A percentile compares a stretch with the other conserved stretches of the same genome.
These are phyloP conservation scores for Discoglossus pictus DNA, from an alignment of 2,797 vertebrate genomes.

Conservation along the genomic window DNA sequence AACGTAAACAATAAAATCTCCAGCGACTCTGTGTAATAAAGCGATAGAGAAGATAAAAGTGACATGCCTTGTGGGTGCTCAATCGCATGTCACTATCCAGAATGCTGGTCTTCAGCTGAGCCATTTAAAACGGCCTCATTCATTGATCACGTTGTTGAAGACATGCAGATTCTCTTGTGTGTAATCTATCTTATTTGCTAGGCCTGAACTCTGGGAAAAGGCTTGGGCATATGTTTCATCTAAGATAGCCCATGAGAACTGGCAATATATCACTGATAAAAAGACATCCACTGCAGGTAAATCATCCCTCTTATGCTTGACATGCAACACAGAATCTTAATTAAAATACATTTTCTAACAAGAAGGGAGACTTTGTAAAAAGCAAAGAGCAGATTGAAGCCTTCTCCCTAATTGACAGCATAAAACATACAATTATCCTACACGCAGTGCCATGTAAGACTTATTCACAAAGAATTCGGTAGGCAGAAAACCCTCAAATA, in stretches of 20 bases:
- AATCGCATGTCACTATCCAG: too few species aligned
- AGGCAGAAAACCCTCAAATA: background rate
- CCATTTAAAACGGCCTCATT: too few species aligned
- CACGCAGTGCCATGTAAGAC: background rate
- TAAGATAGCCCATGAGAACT: background rate
- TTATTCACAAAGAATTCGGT: background rate
- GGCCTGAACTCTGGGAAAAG: background rate
- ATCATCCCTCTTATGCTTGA: conserved; percentile 13
- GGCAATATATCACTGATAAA: conserved; percentile 11
- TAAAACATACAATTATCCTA: background rate
- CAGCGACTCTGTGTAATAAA: too few species aligned
- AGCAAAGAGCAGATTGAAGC: conserved; percentile 10
- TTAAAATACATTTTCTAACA: conserved; percentile 15
- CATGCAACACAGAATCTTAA: conserved; percentile 9
- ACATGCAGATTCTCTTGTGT: background rate
- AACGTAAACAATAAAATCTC: too few species aligned
- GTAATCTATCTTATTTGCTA: background rate
- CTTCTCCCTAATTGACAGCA: conserved; percentile 14
- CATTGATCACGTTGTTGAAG: too few species aligned
- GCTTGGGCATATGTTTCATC: background rate
- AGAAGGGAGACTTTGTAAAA: conserved; percentile 1
- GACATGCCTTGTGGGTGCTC: too few species aligned
- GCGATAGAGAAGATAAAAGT: too few species aligned
- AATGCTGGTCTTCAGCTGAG: too few species aligned
- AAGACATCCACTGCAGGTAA: conserved; percentile 13